These are phyloP conservation scores for Eupelmus urozonus DNA, from an alignment of 2,888 invertebrate genomes.

Conservation along the genomic window DNA sequence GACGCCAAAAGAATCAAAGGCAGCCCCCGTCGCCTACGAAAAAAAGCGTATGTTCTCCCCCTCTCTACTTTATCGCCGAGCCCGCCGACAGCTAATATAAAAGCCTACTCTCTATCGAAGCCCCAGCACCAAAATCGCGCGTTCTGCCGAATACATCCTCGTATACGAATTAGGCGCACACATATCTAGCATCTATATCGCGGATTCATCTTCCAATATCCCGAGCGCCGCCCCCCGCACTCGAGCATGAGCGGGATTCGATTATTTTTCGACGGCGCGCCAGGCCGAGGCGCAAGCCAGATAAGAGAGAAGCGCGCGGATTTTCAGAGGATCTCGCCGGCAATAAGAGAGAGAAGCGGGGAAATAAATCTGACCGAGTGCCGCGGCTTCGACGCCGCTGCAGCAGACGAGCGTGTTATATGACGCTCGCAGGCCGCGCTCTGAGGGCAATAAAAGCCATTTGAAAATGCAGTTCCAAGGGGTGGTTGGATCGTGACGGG, in stretches of 20 bases:
- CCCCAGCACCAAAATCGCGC: conserved; percentile 7
- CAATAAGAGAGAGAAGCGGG: conserved; percentile 22
- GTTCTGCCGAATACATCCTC: conserved; percentile 5
- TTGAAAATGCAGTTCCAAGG: conserved; percentile 12
- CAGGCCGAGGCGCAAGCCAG: conserved; percentile 14
- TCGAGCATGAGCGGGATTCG: conserved; percentile 59
- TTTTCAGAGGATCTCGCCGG: conserved; percentile 27
- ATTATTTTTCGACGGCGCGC: conserved; percentile 51
- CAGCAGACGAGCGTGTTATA: conserved; percentile 15
- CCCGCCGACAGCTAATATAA: conserved; percentile 52
- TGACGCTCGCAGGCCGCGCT: background rate
- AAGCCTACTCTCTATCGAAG: conserved; percentile 20
- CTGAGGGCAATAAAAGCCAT: conserved; percentile 28
- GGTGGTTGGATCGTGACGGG: background rate
- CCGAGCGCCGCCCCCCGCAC: conserved; percentile 38
- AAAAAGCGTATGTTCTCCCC: conserved; percentile 42
- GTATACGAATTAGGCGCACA: background rate
- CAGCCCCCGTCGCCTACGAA: background rate
- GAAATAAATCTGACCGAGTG: conserved; percentile 55
- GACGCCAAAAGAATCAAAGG: conserved; percentile 22
- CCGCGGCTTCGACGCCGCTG: background rate
- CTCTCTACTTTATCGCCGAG: conserved; percentile 44
- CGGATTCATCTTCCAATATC: conserved; percentile 49
- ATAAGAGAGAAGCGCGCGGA: conserved; percentile 35
- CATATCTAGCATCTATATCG: conserved; percentile 23